Evolutionary conservation across 2,888 invertebrate genomes (phyloP).

Genomic region (Drosophila cyrtoloma): DNA sequence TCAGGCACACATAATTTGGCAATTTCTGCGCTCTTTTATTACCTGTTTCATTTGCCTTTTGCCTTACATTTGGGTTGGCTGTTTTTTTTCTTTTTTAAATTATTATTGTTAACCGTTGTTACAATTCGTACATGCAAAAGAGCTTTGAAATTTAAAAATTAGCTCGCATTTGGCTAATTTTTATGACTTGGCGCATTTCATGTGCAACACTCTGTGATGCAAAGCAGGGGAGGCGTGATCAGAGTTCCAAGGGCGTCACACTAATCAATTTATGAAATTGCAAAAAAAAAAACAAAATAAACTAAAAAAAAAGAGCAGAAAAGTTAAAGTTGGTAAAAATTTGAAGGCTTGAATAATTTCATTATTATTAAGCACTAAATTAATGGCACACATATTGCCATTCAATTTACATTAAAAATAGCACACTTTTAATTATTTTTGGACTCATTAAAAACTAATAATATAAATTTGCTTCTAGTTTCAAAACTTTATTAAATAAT

Average conservation of each 20-base stretch:
- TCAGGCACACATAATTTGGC: slow-evolving; percentile 70
- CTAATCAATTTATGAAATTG: slow-evolving; percentile 12
- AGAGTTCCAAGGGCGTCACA: slow-evolving; percentile 25
- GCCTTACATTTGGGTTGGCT: slow-evolving; percentile 29
- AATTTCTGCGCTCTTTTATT: slow-evolving; percentile 60
- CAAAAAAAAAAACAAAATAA: background rate
- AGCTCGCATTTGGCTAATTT: slow-evolving; percentile 43
- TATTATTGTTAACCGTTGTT: slow-evolving; percentile 11
- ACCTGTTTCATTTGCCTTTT: slow-evolving; percentile 54
- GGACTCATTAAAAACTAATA: background rate
- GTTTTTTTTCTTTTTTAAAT: slow-evolving; percentile 5
- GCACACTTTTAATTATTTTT: background rate
- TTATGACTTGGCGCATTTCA: slow-evolving; percentile 40
- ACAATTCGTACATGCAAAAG: slow-evolving; percentile 25
- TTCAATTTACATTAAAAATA: background rate
- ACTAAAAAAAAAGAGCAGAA: background rate
- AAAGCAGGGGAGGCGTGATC: slow-evolving; percentile 22
- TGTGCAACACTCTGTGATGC: slow-evolving; percentile 48
- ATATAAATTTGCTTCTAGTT: background rate
- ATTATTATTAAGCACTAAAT: background rate
- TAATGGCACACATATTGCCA: background rate
- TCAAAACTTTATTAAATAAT: background rate
- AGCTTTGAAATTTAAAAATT: slow-evolving; percentile 61
- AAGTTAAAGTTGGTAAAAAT: background rate
- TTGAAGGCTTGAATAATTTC: too few relatives aligned